Evolutionary conservation across 2,888 invertebrate species (phyloP), one percentile per base, ranked within the genome.

Genomic region (Chloroclysta siterata): DNA sequence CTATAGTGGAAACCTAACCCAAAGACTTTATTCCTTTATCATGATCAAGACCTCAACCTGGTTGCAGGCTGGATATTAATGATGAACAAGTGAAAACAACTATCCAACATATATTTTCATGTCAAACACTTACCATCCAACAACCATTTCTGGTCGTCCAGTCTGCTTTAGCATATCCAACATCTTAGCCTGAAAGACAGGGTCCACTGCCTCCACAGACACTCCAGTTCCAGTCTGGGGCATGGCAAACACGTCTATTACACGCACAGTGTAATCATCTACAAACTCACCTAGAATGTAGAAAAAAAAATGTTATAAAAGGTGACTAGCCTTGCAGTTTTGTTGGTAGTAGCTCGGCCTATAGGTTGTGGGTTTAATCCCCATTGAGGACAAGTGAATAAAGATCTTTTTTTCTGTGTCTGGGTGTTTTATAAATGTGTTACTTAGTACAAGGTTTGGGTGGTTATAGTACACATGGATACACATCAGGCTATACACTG

Each of bases 191-290:
- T 99, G 99, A 86, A 99, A 99, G 39, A 99, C 99, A 46, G 99
- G 99, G 93, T 99, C 99, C 10, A 99, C 99, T 13, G 99, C 99
- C 92, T 99, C 99, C 29, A 99, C 99, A 79, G 99, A 99, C 1
- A 99, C 99, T 57, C 99, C 99, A 0, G 95, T 96, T 89, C 98
- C 99, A 48, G 99, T 99, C 91, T 99, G 99, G 29, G 99, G 99
- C 99, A 99, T 99, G 2, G 99, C 99, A 93, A 99, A 99, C 0
- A 99, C 99, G 93, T 99, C 99, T 79, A 99, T 99, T 2, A 99
- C 99, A 74, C 99, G 95, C 0, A 99, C 99, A 52, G 99, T 99
- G 87, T 99, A 99, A 85, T 99, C 99, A 88, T 99, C 99, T n/a
- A 99, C 99, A 93, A 99, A 99, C 94, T 99, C 99, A 71, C 97